phyloP scores from a whole-genome alignment of 2,113 vertebrate genomes.

The Polypterus senegalus region DNA sequence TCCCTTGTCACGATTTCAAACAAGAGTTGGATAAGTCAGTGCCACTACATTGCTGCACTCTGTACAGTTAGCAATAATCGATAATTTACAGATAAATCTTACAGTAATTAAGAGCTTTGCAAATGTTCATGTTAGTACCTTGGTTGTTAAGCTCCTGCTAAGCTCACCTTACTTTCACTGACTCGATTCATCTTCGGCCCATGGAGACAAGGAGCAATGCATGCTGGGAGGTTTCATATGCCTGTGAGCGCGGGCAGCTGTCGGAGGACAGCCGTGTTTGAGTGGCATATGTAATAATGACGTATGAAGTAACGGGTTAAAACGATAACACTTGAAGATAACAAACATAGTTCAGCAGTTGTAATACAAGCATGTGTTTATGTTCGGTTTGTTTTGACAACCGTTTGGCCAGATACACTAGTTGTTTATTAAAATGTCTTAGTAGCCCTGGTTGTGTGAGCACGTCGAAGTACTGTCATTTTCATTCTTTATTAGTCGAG shows the following conservation, averaged over 20 bases:
- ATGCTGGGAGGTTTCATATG: conserved; percentile 13
- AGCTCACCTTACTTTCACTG: conserved; percentile 17
- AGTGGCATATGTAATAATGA: conserved; percentile 21
- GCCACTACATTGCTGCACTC: conserved; percentile 26
- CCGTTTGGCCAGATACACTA: conserved; percentile 24
- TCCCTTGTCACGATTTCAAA: conserved; percentile 4
- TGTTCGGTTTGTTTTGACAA: conserved; percentile 20
- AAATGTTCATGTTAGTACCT: conserved; percentile 16
- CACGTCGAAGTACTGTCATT: too few relatives aligned
- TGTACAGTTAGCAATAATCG: conserved; percentile 50
- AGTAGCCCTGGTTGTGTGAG: conserved; percentile 47
- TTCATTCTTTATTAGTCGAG: too few relatives aligned
- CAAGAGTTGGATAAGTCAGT: too few relatives aligned
- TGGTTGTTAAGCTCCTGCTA: conserved; percentile 14
- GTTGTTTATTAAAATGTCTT: conserved; percentile 43
- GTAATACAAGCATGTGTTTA: conserved; percentile 40
- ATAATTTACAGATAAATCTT: conserved; percentile 16
- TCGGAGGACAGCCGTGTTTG: conserved; percentile 5
- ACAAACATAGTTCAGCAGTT: conserved; percentile 13
- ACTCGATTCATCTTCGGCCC: conserved; percentile 24
- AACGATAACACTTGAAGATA: too few relatives aligned
- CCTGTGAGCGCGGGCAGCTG: conserved; percentile 4
- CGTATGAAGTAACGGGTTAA: too few relatives aligned
- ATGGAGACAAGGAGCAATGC: conserved; percentile 24
- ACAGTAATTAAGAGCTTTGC: conserved; percentile 7